Base-by-base conservation (phyloP, 2,113 vertebrate genomes). In the Halcyon senegalensis region DNA sequence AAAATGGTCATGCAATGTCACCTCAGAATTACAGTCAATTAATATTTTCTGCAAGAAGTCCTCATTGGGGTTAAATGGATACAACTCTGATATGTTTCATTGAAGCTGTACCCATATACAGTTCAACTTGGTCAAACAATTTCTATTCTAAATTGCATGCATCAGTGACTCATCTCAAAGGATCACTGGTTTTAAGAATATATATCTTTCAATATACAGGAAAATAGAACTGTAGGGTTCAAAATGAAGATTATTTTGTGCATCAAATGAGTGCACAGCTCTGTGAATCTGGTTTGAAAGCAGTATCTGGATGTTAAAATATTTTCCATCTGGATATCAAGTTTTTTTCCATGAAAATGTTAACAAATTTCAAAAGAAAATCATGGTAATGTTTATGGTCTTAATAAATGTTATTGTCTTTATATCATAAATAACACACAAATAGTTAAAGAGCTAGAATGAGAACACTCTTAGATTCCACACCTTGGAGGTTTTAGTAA, bases 241-340 rank as follows among this genome's bases (percentile, higher is more conserved):
- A 92, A 90, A 84, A 89, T 44, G 1, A 90, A 60, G 7, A 35
- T 48, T 33, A 56, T 50, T 69, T 90, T 69, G 31, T 62, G 5
- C 13, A 53, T 41, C 0, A 77, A 53, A 60, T 60, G 74, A 53
- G 51, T n/a, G 10, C 35, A 23, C 11, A 67, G 3, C 9, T 53
- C 51, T 53, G 27, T 83, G 37, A 79, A 58, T 89, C 17, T 80
- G 7, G 21, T 48, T 31, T 73, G 18, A 77, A 86, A 86, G 10
- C 2, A 73, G 1, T 39, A 73, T 16, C 9, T 53, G 8, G 3
- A 10, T 43, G 13, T 78, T 56, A 51, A 13, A 85, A 64, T 0
- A 23, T 35, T 79, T 85, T 66, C 6, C 2, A 3, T 27, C 23
- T 68, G 79, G 19, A 11, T 63, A 3, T 53, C 8, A 69, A 60